Base-by-base conservation (phyloP, 2,113 vertebrate genomes). In the Peromyscus californicus region DNA sequence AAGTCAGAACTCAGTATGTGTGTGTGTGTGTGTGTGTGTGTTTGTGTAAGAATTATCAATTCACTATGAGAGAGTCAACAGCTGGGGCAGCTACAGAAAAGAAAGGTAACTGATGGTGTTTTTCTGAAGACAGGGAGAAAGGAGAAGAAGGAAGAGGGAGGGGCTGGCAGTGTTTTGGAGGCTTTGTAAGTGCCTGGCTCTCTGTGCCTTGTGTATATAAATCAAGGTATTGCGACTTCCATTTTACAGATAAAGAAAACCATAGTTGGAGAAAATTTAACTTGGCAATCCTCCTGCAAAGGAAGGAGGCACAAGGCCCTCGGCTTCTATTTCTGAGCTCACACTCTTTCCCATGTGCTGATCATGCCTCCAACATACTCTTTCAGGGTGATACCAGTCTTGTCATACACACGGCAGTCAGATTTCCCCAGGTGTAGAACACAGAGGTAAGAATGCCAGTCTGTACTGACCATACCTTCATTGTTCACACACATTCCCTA, bases 41-140 rank as follows among this genome's bases (percentile, higher is more conserved):
- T 36, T 13, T 69, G 67, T 36, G 2, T 70, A 36, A 70, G 69
- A 96, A 94, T 84, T 90, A 72, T 88, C 59, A 67, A 57, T 90
- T 33, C 91, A 76, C 69, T 94, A 74, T 90, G 92, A 89, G 31
- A 84, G 76, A 54, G 91, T 96, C 80, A 96, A 93, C 17, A 87
- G 45, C 70, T 90, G 42, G 67, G 79, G 42, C 26, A 61, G 51
- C 51, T 33, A 31, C 61, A 92, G 82, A 48, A 70, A 89, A 31
- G 39, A 90, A 91, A 93, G 45, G 9, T 33, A 86, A 90, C 29
- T 86, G 87, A 61, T 19, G 54, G 31, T 80, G 1, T 63, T 75
- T 87, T 48, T 16, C 10, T 17, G 54, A 83, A 72, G 78, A 96
- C 54, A 48, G 51, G 45, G 16, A 8, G 36, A 33, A 67, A 88